phyloP scores from a whole-genome alignment of 2,888 invertebrate species.

The Watsonalla cultraria region DNA sequence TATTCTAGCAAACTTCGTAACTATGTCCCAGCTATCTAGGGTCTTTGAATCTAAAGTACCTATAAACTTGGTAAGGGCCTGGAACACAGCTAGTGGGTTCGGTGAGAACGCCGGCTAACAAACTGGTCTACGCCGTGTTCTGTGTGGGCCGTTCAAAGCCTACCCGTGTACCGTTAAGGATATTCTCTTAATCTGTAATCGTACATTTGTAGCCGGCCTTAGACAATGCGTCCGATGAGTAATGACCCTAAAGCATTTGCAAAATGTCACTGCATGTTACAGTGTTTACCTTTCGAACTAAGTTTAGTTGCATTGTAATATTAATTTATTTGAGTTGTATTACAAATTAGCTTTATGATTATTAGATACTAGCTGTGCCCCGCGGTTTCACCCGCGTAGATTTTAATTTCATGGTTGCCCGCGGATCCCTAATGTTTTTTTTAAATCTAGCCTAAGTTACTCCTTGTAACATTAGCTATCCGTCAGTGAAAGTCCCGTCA shows the following conservation, averaged over 20 bases:
- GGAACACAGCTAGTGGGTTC: constrained; percentile 1
- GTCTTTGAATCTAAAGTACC: no score
- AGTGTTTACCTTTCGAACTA: constrained; percentile 22
- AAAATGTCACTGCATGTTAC: constrained; percentile 59
- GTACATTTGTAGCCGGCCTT: constrained; percentile 52
- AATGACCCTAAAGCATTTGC: constrained; percentile 48
- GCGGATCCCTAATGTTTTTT: no score
- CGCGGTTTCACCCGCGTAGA: no score
- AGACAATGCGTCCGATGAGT: constrained; percentile 65
- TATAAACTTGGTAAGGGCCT: background rate
- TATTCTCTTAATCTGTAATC: constrained; percentile 66
- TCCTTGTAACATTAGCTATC: no score
- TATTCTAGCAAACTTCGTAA: no score
- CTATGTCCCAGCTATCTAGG: no score
- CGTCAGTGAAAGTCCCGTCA: no score
- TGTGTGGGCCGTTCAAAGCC: constrained; percentile 47
- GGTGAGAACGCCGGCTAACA: constrained; percentile 19
- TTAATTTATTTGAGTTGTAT: background rate
- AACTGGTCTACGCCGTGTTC: constrained; percentile 22
- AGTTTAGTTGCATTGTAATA: background rate
- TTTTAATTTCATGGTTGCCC: no score
- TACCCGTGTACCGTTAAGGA: constrained; percentile 60
- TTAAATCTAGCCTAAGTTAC: no score
- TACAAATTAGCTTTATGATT: no score
- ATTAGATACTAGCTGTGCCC: no score